phyloP scores from a whole-genome alignment of 30 jellyfish, hydroid and myxozoan genomes.

The Aurelia sp. region DNA sequence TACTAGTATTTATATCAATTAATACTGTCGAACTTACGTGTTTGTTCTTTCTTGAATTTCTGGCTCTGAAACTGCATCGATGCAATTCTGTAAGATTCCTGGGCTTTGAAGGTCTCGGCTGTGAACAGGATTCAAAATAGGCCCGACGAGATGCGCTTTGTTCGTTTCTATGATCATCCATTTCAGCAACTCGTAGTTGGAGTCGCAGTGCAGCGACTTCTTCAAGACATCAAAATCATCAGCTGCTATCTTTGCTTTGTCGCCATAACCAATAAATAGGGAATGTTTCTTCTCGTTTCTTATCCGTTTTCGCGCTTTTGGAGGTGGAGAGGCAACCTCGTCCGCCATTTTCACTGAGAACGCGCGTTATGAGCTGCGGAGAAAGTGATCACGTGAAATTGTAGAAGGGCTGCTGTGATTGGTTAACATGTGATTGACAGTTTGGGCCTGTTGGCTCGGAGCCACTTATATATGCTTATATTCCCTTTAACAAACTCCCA shows the following conservation, averaged over 20 bases:
- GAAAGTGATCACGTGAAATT: no score
- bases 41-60: neutral
- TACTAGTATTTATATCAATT: no score
- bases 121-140: constrained; percentile 7
- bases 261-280: constrained; percentile 15
- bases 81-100: constrained; percentile 16
- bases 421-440: no score
- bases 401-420: no score
- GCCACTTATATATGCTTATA: no score
- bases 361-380: no score
- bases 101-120: constrained; percentile 7
- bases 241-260: constrained; percentile 20
- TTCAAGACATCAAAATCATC: constrained; percentile 3
- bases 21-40: constrained; percentile 3
- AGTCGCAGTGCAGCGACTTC: constrained; percentile 2
- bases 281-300: neutral
- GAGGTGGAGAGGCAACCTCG: neutral
- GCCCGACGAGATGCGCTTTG: constrained; percentile 17
- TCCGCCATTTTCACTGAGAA: neutral
- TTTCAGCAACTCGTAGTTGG: neutral
- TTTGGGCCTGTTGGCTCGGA: no score
- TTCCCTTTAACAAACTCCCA: no score
- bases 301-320: neutral
- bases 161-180: neutral
- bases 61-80: constrained; percentile 1